A percentile compares a stretch with the other conserved stretches of the same genome.
Evolutionary conservation across 2,797 vertebrate genomes (phyloP).

Genomic region (Xerus rutilus): DNA sequence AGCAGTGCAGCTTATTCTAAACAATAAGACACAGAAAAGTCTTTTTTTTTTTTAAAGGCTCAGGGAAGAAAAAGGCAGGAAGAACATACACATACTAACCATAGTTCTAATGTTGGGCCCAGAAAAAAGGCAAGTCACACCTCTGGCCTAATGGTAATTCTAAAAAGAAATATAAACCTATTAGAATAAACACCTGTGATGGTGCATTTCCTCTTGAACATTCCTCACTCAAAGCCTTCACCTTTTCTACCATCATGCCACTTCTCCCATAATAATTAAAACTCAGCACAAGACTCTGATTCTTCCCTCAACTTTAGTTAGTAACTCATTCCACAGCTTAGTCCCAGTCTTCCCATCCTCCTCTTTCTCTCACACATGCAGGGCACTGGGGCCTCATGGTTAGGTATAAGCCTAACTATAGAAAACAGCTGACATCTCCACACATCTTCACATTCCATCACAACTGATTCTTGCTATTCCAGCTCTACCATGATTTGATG

Average conservation of each 20-base stretch:
- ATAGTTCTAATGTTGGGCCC: background rate
- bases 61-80: background rate
- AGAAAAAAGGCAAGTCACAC: background rate
- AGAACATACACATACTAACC: background rate
- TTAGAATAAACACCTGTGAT: background rate
- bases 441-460: background rate
- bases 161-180: background rate
- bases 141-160: background rate
- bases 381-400: background rate
- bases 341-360: background rate
- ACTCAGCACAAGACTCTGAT: background rate
- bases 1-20: background rate
- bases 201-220: background rate
- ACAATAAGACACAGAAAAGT: background rate
- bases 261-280: background rate
- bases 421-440: background rate
- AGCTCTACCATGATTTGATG: background rate
- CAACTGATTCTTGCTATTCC: background rate
- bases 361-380: background rate
- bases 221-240: background rate
- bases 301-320: background rate
- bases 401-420: background rate
- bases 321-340: background rate
- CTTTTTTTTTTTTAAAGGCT: background rate
- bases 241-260: background rate